Base-by-base conservation (phyloP, 2,797 vertebrate genomes). In the Mus spretus region DNA sequence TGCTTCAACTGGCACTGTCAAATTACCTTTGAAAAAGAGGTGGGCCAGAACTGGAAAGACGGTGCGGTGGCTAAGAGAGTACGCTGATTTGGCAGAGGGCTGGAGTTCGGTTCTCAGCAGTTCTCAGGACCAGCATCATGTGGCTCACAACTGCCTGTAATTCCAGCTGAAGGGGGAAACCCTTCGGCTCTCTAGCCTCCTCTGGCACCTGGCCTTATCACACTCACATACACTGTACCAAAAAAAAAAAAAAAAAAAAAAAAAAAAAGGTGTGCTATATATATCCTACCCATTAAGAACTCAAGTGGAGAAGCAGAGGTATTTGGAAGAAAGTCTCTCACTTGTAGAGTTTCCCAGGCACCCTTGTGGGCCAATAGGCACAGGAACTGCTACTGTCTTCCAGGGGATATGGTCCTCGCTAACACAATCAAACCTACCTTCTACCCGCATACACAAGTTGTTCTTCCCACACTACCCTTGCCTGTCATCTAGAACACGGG, bases 321-420 rank as follows among this genome's bases (percentile, higher is more conserved):
- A 77, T 82, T 37, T 70, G 22, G 7, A 75, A 91, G 47, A 80
- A 87, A 93, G 83, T 81, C 59, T 67, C 10, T 94, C 67, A 70
- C 37, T 65, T 72, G 61, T 55, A 47, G 80, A 20, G n/a, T 4
- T 70, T 88, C 50, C 91, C 50, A 31, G 53, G 15, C 3, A 59
- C 24, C 59, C 75, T 24, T 1, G 0, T 22, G 17, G 19, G 13
- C 26, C 40, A 34, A 28, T 14, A 19, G 72, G 53, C 74, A 89
- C 40, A 19, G 10, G 72, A 61, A 31, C 37, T 14, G 17, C 26
- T 26, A 28, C 86, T 7, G 28, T 77, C 89, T 95, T 40, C 10
- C 2, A 65, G 65, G n/a, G 44, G 19, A 79, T 4, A 57, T 2
- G 0, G 74, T 15, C 44, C 67, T 92, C 82, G 63, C 63, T 77